These are phyloP conservation scores for Chelonus insularis DNA, from an alignment of 1,140 invertebrate genomes.

Conservation along the genomic window DNA sequence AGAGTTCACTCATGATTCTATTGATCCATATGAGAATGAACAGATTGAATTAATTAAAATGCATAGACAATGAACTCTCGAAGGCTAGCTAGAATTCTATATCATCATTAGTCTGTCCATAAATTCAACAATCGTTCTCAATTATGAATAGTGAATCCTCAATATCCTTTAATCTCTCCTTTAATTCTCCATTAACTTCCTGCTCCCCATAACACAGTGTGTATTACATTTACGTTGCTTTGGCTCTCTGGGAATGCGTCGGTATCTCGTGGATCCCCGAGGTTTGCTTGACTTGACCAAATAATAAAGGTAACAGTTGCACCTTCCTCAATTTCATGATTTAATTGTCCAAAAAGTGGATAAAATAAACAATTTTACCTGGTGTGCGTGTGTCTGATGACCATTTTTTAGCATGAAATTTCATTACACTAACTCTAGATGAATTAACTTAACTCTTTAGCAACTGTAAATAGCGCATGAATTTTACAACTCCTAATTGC, in stretches of 20 bases:
- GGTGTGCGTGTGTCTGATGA: no score
- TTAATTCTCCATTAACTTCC: no score
- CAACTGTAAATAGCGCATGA: no score
- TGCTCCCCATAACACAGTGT: conserved; percentile 49
- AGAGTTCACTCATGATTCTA: not conserved
- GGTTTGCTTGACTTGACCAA: conserved; percentile 63
- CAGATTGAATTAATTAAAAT: not conserved
- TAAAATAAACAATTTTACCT: no score
- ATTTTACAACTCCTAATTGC: not conserved
- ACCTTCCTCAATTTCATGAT: conserved; percentile 50
- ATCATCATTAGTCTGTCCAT: conserved; percentile 1
- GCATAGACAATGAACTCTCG: not conserved
- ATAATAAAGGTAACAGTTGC: conserved; percentile 59
- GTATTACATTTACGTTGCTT: conserved; percentile 64
- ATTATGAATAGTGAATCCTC: conserved; percentile 1
- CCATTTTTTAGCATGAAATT: no score
- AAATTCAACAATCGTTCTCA: not conserved
- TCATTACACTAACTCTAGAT: no score
- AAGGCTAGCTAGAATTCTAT: conserved; percentile 10
- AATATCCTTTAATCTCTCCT: conserved; percentile 3
- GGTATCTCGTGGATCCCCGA: conserved; percentile 62
- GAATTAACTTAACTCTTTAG: no score
- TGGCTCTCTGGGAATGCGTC: conserved; percentile 65
- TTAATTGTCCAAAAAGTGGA: no score
- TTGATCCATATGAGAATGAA: not conserved